These are phyloP conservation scores for Ptyas mucosa DNA, from an alignment of 2,113 vertebrate species.

Conservation along the genomic window DNA sequence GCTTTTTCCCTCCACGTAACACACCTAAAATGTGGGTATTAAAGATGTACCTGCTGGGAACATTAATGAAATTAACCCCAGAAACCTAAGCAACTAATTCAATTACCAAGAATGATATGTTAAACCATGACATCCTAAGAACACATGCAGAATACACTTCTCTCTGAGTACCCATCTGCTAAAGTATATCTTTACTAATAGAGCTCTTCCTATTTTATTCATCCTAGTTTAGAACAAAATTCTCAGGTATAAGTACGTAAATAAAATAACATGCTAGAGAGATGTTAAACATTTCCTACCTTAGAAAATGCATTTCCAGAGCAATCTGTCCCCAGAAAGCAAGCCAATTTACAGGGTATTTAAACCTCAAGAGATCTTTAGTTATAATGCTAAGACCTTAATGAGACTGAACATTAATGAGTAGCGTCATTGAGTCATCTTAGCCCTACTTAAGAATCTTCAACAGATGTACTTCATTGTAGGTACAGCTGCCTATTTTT, in stretches of 20 bases:
- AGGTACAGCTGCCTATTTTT: conserved; percentile 51
- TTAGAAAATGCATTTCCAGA: conserved; percentile 27
- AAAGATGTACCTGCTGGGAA: conserved; percentile 52
- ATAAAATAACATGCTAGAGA: neutral
- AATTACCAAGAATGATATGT: conserved; percentile 41
- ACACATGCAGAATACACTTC: conserved; percentile 24
- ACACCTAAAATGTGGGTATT: neutral
- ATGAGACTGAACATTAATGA: conserved; percentile 58
- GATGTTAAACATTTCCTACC: conserved; percentile 43
- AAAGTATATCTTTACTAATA: neutral
- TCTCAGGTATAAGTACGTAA: neutral
- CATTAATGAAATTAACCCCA: conserved; percentile 57
- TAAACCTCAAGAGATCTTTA: conserved; percentile 52
- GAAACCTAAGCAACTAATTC: conserved; percentile 34
- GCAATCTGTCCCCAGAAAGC: conserved; percentile 33
- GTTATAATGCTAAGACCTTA: conserved; percentile 10
- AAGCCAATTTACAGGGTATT: conserved; percentile 47
- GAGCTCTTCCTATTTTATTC: neutral
- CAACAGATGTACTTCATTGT: conserved; percentile 51
- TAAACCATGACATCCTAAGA: conserved; percentile 12
- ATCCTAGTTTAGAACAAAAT: neutral
- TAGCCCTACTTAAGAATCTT: conserved; percentile 51
- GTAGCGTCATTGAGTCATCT: conserved; percentile 56
- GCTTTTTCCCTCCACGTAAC: neutral
- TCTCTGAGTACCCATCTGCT: neutral